These are phyloP conservation scores for Cynaeus angustus DNA, from an alignment of 2,888 invertebrate genomes.

Conservation along the genomic window DNA sequence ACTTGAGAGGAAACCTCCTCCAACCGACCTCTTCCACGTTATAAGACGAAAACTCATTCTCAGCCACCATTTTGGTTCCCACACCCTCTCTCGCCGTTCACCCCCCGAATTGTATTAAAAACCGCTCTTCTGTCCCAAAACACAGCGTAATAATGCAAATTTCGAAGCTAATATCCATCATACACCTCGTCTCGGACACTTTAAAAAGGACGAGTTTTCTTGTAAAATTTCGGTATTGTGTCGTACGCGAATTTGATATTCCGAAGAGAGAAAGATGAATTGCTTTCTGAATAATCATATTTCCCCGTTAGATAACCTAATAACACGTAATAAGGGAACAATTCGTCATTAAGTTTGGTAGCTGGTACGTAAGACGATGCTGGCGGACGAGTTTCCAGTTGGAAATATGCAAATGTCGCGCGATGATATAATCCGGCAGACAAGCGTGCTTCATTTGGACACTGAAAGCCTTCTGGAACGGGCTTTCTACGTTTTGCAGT, in stretches of 20 bases:
- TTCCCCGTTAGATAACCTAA: conserved; percentile 62
- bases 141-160: conserved; percentile 38
- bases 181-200: conserved; percentile 9
- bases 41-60: conserved; percentile 34
- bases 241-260: conserved; percentile 55
- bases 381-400: conserved; percentile 56
- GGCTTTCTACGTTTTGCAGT: conserved; percentile 39
- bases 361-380: conserved; percentile 53
- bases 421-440: conserved; percentile 62
- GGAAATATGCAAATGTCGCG: conserved; percentile 62
- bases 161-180: conserved; percentile 32
- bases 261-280: conserved; percentile 57
- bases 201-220: conserved; percentile 26
- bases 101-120: conserved; percentile 18
- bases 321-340: conserved; percentile 64
- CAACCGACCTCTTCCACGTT: conserved; percentile 23
- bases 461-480: conserved; percentile 49
- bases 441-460: conserved; percentile 63
- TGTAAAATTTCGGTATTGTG: conserved; percentile 33
- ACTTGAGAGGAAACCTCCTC: conserved; percentile 30
- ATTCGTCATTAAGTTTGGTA: conserved; percentile 63
- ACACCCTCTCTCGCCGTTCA: not conserved
- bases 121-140: conserved; percentile 20
- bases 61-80: conserved; percentile 11
- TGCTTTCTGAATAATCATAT: conserved; percentile 60